These are phyloP conservation scores for Drosophila seguyi DNA, from an alignment of 1,140 invertebrate species.

Conservation along the genomic window DNA sequence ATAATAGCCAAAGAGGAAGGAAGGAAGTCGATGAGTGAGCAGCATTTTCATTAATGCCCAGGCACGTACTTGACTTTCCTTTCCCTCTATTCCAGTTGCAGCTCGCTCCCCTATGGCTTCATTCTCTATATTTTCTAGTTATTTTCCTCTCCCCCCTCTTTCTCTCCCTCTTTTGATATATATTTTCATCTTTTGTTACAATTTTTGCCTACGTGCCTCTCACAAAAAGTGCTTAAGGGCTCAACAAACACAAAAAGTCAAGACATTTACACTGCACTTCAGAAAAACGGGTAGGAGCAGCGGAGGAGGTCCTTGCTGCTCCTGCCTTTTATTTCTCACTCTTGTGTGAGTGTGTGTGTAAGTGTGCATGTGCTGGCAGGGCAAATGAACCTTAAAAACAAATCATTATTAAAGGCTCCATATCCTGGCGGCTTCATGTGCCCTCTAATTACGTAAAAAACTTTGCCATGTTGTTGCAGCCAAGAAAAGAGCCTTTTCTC, in stretches of 20 bases:
- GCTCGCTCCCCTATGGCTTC: background rate
- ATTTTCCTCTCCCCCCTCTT: background rate
- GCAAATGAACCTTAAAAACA: conserved; percentile 78
- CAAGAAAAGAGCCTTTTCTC: conserved; percentile 15
- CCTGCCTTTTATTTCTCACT: conserved; percentile 9
- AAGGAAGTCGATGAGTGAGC: conserved; percentile 42
- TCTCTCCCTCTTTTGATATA: background rate
- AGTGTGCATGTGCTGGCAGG: conserved; percentile 14
- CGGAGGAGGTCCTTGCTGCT: conserved; percentile 10
- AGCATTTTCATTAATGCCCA: conserved; percentile 57
- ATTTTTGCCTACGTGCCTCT: conserved; percentile 52
- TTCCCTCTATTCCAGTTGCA: conserved; percentile 7
- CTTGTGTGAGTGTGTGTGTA: background rate
- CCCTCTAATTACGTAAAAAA: conserved; percentile 79
- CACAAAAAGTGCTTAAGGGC: conserved; percentile 69
- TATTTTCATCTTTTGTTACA: conserved; percentile 52
- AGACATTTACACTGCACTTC: conserved; percentile 82
- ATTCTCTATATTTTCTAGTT: conserved; percentile 26
- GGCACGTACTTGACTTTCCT: conserved; percentile 40
- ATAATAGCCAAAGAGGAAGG: conserved; percentile 35
- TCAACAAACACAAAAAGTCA: conserved; percentile 82
- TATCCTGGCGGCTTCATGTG: conserved; percentile 49
- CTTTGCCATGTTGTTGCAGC: conserved; percentile 65
- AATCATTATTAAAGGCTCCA: conserved; percentile 75
- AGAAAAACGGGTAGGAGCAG: conserved; percentile 21